phyloP scores from a whole-genome alignment of 2,888 invertebrate species.

The Thereva unica region DNA sequence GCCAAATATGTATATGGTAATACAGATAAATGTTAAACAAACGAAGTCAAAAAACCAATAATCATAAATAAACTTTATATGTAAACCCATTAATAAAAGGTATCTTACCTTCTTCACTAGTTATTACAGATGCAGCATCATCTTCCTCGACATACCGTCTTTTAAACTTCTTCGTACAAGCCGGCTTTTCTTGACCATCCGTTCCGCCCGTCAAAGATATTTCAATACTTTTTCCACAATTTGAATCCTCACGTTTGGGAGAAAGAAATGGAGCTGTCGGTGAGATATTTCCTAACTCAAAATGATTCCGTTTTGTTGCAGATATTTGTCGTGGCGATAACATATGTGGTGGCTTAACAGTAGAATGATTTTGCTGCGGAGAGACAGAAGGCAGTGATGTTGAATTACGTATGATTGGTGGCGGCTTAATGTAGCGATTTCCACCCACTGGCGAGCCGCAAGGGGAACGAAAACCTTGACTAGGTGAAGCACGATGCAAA shows the following conservation, averaged over 20 bases:
- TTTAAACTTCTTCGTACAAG: conserved; percentile 56
- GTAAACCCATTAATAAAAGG: not conserved
- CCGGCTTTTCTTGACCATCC: conserved; percentile 51
- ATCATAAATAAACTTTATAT: too few species aligned
- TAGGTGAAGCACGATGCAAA: conserved; percentile 47
- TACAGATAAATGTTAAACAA: too few species aligned
- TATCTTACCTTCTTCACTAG: conserved; percentile 56
- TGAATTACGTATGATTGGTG: conserved; percentile 27
- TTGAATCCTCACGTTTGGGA: conserved; percentile 50
- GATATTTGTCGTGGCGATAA: conserved; percentile 55
- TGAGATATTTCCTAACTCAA: conserved; percentile 54
- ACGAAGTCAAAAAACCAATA: too few species aligned
- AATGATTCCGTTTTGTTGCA: conserved; percentile 52
- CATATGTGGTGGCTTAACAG: conserved; percentile 54
- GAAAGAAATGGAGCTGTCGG: conserved; percentile 55
- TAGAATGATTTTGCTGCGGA: conserved; percentile 47
- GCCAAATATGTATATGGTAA: too few species aligned
- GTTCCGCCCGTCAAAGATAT: conserved; percentile 45
- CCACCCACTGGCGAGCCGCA: conserved; percentile 53
- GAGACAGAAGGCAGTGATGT: conserved; percentile 44
- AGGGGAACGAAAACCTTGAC: conserved; percentile 57
- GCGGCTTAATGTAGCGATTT: conserved; percentile 42
- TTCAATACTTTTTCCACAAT: conserved; percentile 15
- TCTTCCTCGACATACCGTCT: conserved; percentile 58
- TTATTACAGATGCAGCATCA: conserved; percentile 58